phyloP scores from a whole-genome alignment of 2,797 vertebrate genomes.

The Erpetoichthys calabaricus region DNA sequence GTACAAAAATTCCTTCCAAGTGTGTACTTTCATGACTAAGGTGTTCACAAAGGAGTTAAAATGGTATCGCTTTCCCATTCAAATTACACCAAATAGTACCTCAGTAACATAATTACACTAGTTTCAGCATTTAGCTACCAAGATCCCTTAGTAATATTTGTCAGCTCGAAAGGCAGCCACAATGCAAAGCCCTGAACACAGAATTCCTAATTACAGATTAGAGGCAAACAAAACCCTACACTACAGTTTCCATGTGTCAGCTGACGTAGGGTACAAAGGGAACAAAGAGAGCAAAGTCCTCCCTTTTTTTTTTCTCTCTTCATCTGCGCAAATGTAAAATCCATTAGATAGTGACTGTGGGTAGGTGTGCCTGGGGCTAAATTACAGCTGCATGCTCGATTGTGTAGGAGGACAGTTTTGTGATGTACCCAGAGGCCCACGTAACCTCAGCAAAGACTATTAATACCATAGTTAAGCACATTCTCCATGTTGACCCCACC shows the following conservation, averaged over 20 bases:
- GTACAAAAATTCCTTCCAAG: too few relatives aligned
- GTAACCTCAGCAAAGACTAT: conserved; percentile 47
- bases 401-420: conserved; percentile 54
- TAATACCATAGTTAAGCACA: conserved; percentile 40
- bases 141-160: conserved; percentile 23
- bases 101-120: conserved; percentile 17
- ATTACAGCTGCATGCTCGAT: conserved; percentile 40
- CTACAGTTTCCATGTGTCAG: conserved; percentile 36
- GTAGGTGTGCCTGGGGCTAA: conserved; percentile 50
- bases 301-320: conserved; percentile 21
- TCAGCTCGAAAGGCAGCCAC: conserved; percentile 18
- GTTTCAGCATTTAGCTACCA: conserved; percentile 13
- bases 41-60: conserved; percentile 12
- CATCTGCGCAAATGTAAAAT: conserved; percentile 53
- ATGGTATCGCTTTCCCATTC: conserved; percentile 20
- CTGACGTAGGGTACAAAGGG: conserved; percentile 31
- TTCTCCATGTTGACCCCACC: conserved; percentile 11
- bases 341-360: conserved; percentile 49
- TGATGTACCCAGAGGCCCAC: conserved; percentile 39
- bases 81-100: conserved; percentile 18
- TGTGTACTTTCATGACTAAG: not conserved
- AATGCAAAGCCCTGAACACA: conserved; percentile 25
- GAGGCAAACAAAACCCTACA: conserved; percentile 30
- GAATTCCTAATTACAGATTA: conserved; percentile 43
- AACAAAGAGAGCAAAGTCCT: conserved; percentile 22